Evolutionary conservation across 1,140 invertebrate genomes (phyloP).

Genomic region (Lysiphlebus fabarum): DNA sequence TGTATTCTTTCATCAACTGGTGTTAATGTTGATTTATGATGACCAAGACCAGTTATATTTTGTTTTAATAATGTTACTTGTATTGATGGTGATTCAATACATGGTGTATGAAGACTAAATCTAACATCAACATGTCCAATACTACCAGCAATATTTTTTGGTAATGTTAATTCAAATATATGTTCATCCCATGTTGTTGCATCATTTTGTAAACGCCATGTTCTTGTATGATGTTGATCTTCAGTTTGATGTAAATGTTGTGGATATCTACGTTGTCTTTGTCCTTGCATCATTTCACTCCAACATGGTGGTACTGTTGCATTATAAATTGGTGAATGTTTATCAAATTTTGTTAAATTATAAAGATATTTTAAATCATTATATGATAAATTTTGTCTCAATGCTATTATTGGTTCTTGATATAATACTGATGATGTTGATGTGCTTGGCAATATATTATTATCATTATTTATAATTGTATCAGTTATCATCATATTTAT

Average conservation of each 20-base stretch:
- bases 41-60: slow-evolving; percentile 71
- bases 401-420: slow-evolving; percentile 56
- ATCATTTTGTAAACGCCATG: slow-evolving; percentile 83
- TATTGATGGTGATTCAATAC: slow-evolving; percentile 57
- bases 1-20: slow-evolving; percentile 63
- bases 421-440: slow-evolving; percentile 41
- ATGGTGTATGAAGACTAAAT: slow-evolving; percentile 75
- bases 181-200: slow-evolving; percentile 88
- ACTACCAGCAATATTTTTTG: slow-evolving; percentile 63
- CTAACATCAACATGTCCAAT: slow-evolving; percentile 85
- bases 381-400: slow-evolving; percentile 56
- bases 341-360: slow-evolving; percentile 65
- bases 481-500: slow-evolving; percentile 51
- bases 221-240: slow-evolving; percentile 75
- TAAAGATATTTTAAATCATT: slow-evolving; percentile 60
- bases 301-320: slow-evolving; percentile 89
- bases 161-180: slow-evolving; percentile 82
- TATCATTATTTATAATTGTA: slow-evolving; percentile 31
- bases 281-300: slow-evolving; percentile 87
- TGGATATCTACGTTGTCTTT: slow-evolving; percentile 78
- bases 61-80: slow-evolving; percentile 84
- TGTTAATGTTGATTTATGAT: slow-evolving; percentile 46
- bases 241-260: slow-evolving; percentile 74
- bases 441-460: slow-evolving; percentile 45
- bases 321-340: slow-evolving; percentile 65